Base-by-base conservation (phyloP, 2,797 vertebrate genomes). In the Anguilla megastoma region DNA sequence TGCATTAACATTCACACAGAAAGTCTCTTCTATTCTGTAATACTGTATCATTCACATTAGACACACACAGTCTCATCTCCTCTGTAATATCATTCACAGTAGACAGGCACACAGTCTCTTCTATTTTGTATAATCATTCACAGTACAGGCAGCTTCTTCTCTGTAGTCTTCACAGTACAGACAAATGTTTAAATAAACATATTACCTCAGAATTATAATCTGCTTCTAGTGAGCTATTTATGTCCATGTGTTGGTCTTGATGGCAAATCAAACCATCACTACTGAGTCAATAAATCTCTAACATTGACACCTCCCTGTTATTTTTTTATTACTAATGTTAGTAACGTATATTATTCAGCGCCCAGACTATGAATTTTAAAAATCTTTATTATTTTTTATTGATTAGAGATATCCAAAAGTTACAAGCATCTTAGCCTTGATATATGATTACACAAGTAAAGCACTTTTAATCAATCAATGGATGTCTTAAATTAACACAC, bases 351-450 rank as follows among this genome's bases (percentile, higher is more conserved):
- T 79, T 66, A 91, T 66, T 91, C 90, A 91, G 86, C 0, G 1
- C 16, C 12, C 18, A 79, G 36, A 41, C 16, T 21, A 2, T 21
- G 33, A 91, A 94, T 92, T 93, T 93, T 90, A 90, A 90, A 91
- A 85, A 84, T 85, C 86, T 95, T 96, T 95, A 95, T 95, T 96
- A 94, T 82, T 48, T 92, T 93, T 94, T 92, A 95, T 94, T 90
- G 91, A 95, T 95, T 92, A 93, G 93, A 84, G 36, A 92, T 92
- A 93, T 91, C 91, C 88, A 91, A 91, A 90, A 91, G 90, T 93
- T 69, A 71, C 45, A 27, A 45, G 85, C 41, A 41, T 69, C 45
- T 71, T 2, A 52, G 16, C 74, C 36, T 79, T 14, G 24, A 14
- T 80, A 50, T 79, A 48, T 79, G 50, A 18, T 85, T n/a, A 60